Evolutionary conservation across 2,888 invertebrate genomes (phyloP).

Genomic region (Drosophila limbata): DNA sequence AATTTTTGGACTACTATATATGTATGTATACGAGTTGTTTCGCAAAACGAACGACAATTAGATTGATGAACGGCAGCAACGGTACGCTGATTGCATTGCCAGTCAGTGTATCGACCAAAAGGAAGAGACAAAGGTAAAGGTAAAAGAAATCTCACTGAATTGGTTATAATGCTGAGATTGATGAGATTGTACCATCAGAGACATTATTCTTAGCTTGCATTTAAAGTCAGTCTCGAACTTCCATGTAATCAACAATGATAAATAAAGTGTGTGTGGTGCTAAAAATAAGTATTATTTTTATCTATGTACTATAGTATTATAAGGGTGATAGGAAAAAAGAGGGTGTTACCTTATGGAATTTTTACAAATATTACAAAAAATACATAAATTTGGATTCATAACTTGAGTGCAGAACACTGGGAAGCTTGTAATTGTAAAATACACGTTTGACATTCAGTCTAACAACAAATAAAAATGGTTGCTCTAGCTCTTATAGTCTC

Average conservation of each 20-base stretch:
- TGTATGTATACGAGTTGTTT: conserved; percentile 2
- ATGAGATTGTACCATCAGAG: conserved; percentile 13
- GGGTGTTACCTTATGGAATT: too few relatives aligned
- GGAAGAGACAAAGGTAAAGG: conserved; percentile 4
- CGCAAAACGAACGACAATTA: conserved; percentile 51
- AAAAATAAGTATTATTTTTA: conserved; percentile 1
- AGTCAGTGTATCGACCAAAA: conserved; percentile 4
- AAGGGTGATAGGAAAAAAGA: too few relatives aligned
- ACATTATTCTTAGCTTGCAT: conserved; percentile 5
- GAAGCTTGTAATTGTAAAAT: too few relatives aligned
- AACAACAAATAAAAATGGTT: too few relatives aligned
- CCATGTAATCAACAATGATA: conserved; percentile 1
- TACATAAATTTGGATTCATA: too few relatives aligned
- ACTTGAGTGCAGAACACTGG: too few relatives aligned
- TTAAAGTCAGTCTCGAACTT: conserved; percentile 1
- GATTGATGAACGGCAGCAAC: conserved; percentile 55
- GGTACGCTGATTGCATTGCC: conserved; percentile 36
- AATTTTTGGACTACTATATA: conserved; percentile 25
- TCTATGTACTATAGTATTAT: too few relatives aligned
- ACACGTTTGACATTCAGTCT: too few relatives aligned
- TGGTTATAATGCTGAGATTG: conserved; percentile 34
- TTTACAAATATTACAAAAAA: too few relatives aligned
- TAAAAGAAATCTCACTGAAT: background rate
- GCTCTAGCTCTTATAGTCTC: too few relatives aligned
- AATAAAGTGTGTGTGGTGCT: background rate